Evolutionary conservation across 2,797 vertebrate genomes (phyloP).

Genomic region (Cuculus canorus): DNA sequence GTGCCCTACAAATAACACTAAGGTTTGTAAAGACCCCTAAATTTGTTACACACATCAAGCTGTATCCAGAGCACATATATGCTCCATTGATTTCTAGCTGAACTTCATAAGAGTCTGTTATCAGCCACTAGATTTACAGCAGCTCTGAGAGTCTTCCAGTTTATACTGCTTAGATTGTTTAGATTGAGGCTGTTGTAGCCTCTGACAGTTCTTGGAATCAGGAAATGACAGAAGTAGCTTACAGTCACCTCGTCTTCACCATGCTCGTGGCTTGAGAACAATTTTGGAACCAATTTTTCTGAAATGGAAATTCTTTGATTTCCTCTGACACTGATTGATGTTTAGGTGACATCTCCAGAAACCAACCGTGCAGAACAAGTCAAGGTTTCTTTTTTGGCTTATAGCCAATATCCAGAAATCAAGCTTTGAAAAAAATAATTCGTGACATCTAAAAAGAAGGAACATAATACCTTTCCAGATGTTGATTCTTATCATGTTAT

Average conservation of each 20-base stretch:
- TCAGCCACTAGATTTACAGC: neutral
- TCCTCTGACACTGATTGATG: constrained; percentile 25
- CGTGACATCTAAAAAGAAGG: neutral
- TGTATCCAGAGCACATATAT: neutral
- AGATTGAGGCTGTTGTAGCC: neutral
- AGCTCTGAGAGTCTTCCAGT: neutral
- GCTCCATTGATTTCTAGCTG: neutral
- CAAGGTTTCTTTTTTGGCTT: neutral
- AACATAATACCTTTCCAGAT: constrained; percentile 25
- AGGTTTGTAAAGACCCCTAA: neutral
- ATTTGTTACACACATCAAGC: neutral
- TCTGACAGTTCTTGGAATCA: neutral
- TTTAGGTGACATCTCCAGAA: constrained; percentile 49
- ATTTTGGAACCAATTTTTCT: neutral
- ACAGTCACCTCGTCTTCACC: neutral
- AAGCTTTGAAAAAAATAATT: neutral
- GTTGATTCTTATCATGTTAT: constrained; percentile 46
- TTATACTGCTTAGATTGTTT: neutral
- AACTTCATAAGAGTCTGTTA: neutral
- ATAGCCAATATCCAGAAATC: constrained; percentile 2
- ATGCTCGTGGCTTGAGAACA: neutral
- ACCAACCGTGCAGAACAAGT: constrained; percentile 25
- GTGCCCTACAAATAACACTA: neutral
- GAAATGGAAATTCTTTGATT: constrained; percentile 42
- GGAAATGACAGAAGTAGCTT: neutral